Base-by-base conservation (phyloP, 2,113 vertebrate genomes). In the Aphelocoma coerulescens region DNA sequence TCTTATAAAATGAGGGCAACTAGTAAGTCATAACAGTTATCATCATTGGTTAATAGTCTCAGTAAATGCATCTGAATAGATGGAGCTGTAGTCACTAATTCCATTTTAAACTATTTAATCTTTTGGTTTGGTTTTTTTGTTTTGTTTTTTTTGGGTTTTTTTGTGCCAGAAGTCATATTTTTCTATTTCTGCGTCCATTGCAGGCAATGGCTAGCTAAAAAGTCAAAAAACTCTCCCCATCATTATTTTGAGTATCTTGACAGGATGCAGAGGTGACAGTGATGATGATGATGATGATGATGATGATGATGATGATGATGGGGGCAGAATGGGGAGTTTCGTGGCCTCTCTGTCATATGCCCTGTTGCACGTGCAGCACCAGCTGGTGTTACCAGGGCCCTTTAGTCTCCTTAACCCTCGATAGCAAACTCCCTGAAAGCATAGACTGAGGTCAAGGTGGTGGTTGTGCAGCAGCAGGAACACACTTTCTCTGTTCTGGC, bases 111-210 rank as follows among this genome's bases (percentile, higher is more conserved):
- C 87, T 97, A 81, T 94, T 95, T 72, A 94, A 88, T 92, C 67
- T 79, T 23, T 35, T 44, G 43, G 15, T 43, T 43, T 43, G 43
- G 43, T 43, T 43, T 43, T 28, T 59, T 78, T 73, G 67, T 58
- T 66, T 63, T 17, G 55, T 27, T 16, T 48, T 54, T 66, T 35
- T 30, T n/a, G 43, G 54, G 71, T 75, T 75, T 65, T 62, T 66
- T 23, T 51, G 59, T 94, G 89, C 79, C 95, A 97, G 96, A 95
- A 84, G 62, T 97, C 39, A 10, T 88, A 92, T 95, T 96, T 97
- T 96, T 96, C 92, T 97, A 95, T 85, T 94, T 59, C 93, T 91
- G 72, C 97, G 95, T 97, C 98, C 97, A 43, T 98, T 98, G 97
- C 97, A 96, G 96, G 97, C 97, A 98, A 97, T 97, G 96, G 97